Base-by-base conservation (phyloP, 2,113 vertebrate genomes). In the Platysternon megacephalum region DNA sequence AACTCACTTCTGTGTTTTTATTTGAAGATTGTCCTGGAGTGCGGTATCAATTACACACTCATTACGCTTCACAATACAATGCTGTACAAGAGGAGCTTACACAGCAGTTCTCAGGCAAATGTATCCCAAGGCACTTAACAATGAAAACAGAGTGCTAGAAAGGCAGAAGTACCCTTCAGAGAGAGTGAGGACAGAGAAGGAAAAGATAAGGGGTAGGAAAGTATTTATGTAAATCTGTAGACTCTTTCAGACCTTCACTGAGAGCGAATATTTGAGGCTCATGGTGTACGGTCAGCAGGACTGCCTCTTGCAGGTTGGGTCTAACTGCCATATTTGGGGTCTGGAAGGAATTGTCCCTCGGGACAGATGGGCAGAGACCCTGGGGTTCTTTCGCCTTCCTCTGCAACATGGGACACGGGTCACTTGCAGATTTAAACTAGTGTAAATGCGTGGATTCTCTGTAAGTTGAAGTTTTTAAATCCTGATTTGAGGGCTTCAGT, bases 31-130 rank as follows among this genome's bases (percentile, higher is more conserved):
- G 14, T 87, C 28, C 84, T 53, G 89, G 84, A n/a, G 84, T 0
- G 51, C 44, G 7, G 48, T 11, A 5, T 86, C 46, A 1, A 8
- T 87, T 32, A 1, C 91, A 89, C 86, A 55, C 79, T 35, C 0
- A 46, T 19, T 42, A 49, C 26, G 44, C 29, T 2, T 10, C 76
- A 0, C 29, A 6, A 14, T 0, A 4, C 78, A 0, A 17, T 0
- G 26, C 76, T 2, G 22, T 42, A n/a, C 86, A 19, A 88, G 35
- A 82, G 82, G 6, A 32, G 87, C 87, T 95, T 79, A 1, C 49
- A 0, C 17, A 1, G 5, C 49, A 1, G 12, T 49, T 55, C 83
- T 1, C 0, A 21, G 83, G 8, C 78, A 55, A 79, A n/a, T 6
- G 61, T 35, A 65, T 87, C 88, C 58, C 79, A 35, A 0, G 87